phyloP scores from a whole-genome alignment of 2,888 invertebrate genomes.

The Seladonia tumulorum region DNA sequence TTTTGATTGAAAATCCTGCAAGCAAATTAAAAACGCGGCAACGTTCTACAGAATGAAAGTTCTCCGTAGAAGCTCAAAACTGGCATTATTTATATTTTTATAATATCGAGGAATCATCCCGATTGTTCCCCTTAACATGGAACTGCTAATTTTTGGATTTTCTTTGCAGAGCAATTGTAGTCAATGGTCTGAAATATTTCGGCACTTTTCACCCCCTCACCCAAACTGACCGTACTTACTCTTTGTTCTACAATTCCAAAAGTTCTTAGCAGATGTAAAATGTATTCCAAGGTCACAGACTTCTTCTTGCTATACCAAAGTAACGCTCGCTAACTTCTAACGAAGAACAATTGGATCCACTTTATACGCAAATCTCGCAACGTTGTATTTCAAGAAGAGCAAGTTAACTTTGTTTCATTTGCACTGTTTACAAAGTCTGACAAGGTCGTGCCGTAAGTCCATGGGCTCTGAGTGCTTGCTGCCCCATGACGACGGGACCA shows the following conservation, averaged over 20 bases:
- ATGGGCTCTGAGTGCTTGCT: neutral
- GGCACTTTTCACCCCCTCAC: neutral
- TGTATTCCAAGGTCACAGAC: neutral
- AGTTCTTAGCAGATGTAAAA: neutral
- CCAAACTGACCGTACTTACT: neutral
- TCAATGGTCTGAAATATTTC: neutral
- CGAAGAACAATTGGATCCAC: neutral
- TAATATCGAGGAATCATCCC: neutral
- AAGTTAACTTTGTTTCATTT: neutral
- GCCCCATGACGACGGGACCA: too few species aligned
- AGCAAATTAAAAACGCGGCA: neutral
- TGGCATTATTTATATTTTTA: neutral
- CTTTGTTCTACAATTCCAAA: neutral
- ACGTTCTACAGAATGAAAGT: neutral
- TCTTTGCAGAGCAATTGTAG: neutral
- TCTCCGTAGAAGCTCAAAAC: neutral
- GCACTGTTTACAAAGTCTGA: neutral
- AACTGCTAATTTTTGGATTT: neutral
- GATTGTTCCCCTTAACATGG: neutral
- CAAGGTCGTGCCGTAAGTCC: neutral
- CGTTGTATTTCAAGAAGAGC: neutral
- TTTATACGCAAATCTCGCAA: neutral
- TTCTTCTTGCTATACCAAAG: neutral
- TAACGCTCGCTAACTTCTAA: neutral
- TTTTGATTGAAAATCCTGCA: neutral